Conservation (phyloP, 1,140 invertebrate genomes). For the Sinonovacula constricta region DNA sequence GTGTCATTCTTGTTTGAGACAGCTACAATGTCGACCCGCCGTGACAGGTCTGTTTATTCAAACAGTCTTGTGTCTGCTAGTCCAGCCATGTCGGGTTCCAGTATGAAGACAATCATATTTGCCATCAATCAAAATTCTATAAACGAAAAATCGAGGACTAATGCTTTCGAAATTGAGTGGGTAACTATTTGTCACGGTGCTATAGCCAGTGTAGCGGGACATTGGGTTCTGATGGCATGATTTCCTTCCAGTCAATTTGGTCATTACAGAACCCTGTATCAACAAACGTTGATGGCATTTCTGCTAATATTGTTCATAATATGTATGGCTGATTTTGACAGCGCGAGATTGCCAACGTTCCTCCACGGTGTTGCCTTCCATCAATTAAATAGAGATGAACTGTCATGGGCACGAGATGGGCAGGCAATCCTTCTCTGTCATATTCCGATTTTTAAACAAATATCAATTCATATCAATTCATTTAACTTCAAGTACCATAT, state of each 20-base stretch:
- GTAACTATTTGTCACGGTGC: constrained; percentile 32
- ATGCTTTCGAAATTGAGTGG: constrained; percentile 48
- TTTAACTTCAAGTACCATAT: too few species aligned
- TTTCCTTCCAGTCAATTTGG: constrained; percentile 32
- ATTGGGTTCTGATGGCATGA: constrained; percentile 19
- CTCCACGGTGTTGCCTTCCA: background rate
- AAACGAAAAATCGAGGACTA: constrained; percentile 30
- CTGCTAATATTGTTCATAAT: constrained; percentile 22
- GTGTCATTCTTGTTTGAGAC: too few species aligned
- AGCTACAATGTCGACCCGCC: too few species aligned
- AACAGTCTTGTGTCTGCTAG: too few species aligned
- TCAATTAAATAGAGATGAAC: background rate
- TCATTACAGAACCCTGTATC: constrained; percentile 8
- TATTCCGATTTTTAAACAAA: too few species aligned
- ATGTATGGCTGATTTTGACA: constrained; percentile 8
- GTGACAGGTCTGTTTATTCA: too few species aligned
- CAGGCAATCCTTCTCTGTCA: too few species aligned
- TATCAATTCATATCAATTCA: too few species aligned
- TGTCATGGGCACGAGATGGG: too few species aligned
- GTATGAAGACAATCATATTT: constrained; percentile 31
- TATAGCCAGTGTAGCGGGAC: constrained; percentile 25
- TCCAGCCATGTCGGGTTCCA: too few species aligned
- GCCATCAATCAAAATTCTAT: constrained; percentile 25
- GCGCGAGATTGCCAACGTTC: background rate
- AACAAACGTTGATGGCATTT: background rate